phyloP scores from a whole-genome alignment of 2,797 vertebrate species.

The Smutsia temminckii region DNA sequence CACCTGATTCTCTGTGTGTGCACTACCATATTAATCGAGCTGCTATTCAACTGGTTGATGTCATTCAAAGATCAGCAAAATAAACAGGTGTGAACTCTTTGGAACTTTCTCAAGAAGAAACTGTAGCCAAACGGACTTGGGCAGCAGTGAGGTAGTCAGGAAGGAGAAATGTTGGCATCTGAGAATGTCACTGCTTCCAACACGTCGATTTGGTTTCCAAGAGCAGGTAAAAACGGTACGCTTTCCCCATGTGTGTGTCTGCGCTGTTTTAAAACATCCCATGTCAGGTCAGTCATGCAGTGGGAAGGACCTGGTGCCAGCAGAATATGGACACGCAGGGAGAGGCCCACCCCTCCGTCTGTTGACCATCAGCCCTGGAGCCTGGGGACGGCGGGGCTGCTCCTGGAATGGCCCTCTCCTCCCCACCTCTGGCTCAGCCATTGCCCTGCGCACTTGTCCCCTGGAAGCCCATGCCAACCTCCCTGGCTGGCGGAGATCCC shows the following conservation, averaged over 20 bases:
- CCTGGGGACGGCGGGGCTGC: fast-evolving
- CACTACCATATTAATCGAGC: not conserved
- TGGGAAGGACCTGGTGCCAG: fast-evolving
- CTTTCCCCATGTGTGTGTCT: not conserved
- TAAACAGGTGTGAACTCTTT: fast-evolving
- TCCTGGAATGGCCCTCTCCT: no score
- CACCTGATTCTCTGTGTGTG: fast-evolving
- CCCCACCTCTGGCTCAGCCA: fast-evolving
- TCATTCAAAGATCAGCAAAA: not conserved
- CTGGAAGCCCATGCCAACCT: not conserved
- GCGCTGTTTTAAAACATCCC: not conserved
- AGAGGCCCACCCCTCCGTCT: fast-evolving
- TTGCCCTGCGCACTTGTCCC: not conserved
- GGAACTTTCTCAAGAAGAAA: not conserved
- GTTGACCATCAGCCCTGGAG: fast-evolving
- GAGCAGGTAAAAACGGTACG: fast-evolving
- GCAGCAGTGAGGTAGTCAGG: fast-evolving
- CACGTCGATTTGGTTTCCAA: fast-evolving
- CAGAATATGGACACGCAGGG: fast-evolving
- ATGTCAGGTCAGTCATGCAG: fast-evolving
- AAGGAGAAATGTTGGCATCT: fast-evolving
- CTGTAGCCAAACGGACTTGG: not conserved
- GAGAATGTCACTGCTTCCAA: not conserved
- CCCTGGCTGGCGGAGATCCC: not conserved
- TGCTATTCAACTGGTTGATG: fast-evolving